Evolutionary conservation across 1,140 invertebrate genomes (phyloP).

Genomic region (Pseudomyrmex pallidus): DNA sequence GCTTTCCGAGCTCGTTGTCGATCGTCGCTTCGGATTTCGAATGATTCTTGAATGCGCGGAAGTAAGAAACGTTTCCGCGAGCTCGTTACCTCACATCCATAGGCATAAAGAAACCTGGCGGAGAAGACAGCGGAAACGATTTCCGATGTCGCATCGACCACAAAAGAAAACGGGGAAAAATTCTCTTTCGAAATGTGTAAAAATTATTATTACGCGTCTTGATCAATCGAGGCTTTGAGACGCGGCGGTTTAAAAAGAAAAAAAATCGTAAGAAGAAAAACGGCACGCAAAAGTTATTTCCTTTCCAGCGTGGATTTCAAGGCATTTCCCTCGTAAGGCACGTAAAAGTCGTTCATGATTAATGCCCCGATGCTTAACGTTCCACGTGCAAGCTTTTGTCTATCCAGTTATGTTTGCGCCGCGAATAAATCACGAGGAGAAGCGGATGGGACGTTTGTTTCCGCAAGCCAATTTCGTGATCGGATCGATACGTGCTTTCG

Average conservation of each 20-base stretch:
- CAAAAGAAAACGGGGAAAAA: not conserved
- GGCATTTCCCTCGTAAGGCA: constrained; percentile 28
- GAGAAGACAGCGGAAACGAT: not conserved
- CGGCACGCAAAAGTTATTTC: not conserved
- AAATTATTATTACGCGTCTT: not conserved
- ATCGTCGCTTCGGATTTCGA: constrained; percentile 33
- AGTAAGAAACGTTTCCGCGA: not conserved
- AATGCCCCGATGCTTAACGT: constrained; percentile 26
- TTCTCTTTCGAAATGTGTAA: too few relatives aligned
- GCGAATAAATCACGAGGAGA: constrained; percentile 5
- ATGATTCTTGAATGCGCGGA: not conserved
- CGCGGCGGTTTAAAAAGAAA: not conserved
- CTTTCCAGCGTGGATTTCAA: not conserved
- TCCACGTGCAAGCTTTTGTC: constrained; percentile 5
- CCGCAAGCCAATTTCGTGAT: not conserved
- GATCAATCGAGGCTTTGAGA: not conserved
- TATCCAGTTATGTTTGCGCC: not conserved
- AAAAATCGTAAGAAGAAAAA: not conserved
- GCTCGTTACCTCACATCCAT: not conserved
- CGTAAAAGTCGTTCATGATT: constrained; percentile 32
- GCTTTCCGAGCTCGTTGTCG: constrained; percentile 31
- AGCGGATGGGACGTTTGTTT: constrained; percentile 20
- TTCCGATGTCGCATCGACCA: not conserved
- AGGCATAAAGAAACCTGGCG: not conserved
- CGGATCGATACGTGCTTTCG: constrained; percentile 9